phyloP scores from a whole-genome alignment of 2,113 vertebrate genomes.

The Microtus montanus region DNA sequence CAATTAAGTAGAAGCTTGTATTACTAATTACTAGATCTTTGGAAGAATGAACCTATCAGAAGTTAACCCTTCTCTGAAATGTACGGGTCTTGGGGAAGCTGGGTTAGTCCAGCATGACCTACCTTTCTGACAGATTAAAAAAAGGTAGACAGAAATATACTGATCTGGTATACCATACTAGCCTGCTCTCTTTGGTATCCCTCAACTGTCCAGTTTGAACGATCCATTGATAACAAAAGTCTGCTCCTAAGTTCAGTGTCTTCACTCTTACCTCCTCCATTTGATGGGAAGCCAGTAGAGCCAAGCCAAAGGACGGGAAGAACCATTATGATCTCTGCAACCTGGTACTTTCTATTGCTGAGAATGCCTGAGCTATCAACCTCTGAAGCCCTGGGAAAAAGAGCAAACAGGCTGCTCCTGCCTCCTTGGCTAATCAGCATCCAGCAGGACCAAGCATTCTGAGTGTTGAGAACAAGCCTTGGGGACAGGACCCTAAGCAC shows the following conservation, averaged over 20 bases:
- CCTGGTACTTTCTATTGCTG: not conserved
- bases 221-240: not conserved
- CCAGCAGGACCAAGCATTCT: not conserved
- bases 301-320: not conserved
- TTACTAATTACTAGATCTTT: conserved; percentile 48
- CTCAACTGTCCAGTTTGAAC: not conserved
- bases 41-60: conserved; percentile 53
- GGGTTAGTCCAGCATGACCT: not conserved
- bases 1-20: conserved; percentile 43
- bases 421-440: not conserved
- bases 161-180: not conserved
- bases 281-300: accelerated
- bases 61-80: conserved; percentile 52
- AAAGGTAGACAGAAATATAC: not conserved
- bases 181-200: not conserved
- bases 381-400: not conserved
- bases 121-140: not conserved
- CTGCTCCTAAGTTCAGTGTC: not conserved
- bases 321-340: not conserved
- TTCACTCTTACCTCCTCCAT: not conserved
- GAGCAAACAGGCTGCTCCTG: not conserved
- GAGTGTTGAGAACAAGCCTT: not conserved
- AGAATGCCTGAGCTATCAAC: not conserved
- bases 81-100: not conserved
- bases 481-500: not conserved